phyloP scores from a whole-genome alignment of 2,113 vertebrate species.

The Podarcis raffonei region DNA sequence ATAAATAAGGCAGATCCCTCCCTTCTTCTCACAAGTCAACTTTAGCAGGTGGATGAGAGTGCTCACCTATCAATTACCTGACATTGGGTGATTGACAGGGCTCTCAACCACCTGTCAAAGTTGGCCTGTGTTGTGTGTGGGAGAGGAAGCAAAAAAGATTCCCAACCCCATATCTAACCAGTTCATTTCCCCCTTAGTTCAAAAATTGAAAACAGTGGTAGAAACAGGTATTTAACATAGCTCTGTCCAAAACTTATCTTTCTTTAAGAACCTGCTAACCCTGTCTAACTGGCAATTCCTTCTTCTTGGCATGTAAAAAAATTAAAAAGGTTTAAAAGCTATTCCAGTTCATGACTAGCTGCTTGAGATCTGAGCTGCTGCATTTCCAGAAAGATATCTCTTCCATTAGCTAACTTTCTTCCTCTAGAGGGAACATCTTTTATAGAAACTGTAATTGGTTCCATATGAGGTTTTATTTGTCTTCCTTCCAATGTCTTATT shows the following conservation, averaged over 20 bases:
- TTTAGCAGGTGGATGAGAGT: too few species aligned
- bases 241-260: not conserved
- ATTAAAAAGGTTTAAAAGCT: constrained; percentile 27
- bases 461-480: constrained; percentile 7
- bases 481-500: constrained; percentile 8
- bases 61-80: too few species aligned
- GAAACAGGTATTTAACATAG: not conserved
- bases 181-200: not conserved
- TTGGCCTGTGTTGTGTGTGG: too few species aligned
- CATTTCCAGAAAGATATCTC: not conserved
- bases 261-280: not conserved
- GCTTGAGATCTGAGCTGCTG: constrained; percentile 14
- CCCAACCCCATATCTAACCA: too few species aligned
- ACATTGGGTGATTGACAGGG: too few species aligned
- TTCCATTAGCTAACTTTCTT: not conserved
- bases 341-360: not conserved
- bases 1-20: too few species aligned
- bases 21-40: too few species aligned
- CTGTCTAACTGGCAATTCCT: not conserved
- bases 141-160: too few species aligned
- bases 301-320: not conserved
- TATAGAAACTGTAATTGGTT: constrained; percentile 27
- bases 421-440: constrained; percentile 21
- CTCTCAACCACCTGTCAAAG: too few species aligned
- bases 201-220: not conserved